Base-by-base conservation (phyloP, 1,140 invertebrate species). In the Agrypnia vestita region DNA sequence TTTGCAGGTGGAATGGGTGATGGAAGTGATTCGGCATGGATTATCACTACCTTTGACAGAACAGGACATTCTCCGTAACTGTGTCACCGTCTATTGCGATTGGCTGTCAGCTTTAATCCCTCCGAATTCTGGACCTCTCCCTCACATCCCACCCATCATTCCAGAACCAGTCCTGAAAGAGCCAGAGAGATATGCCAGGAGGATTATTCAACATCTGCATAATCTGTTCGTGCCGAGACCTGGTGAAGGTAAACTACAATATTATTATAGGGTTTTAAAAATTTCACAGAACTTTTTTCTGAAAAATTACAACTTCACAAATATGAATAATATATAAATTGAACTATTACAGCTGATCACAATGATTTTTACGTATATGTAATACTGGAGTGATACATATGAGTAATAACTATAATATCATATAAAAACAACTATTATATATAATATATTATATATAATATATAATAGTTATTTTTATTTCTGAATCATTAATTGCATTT, bases 51-150 rank as follows among this genome's bases (percentile, higher is more conserved):
- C 97, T 0, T 86, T 99, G 11, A 91, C 92, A 47, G 97, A 99
- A 86, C 96, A 98, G 87, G 97, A 99, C 83, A 96, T 96, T 0
- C 95, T 99, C 53, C 94, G 97, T 82, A 97, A 99, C 87, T 99
- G 97, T 89, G 97, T 99, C 9, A 96, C 96, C 88, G 94, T 99
- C 21, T 99, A 99, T 86, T 99, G 97, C 88, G 97, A 99, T 85
- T 99, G 98, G 98, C 88, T 99, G 35, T 94, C 95, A 0, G 95
- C 97, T 0, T 89, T 98, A 67, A 92, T 97, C 84, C 94, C 96
- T 0, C 95, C 95, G 88, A 88, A 95, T 82, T 93, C 94, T 85
- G 94, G 97, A 59, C 95, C 97, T 11, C 92, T 92, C 85, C 96
- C 95, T 83, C 81, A 86, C 90, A 78, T 35, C 85, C 95, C 96